These are phyloP conservation scores for Corydoras maculifer DNA, from an alignment of 2,113 vertebrate genomes.

Conservation along the genomic window DNA sequence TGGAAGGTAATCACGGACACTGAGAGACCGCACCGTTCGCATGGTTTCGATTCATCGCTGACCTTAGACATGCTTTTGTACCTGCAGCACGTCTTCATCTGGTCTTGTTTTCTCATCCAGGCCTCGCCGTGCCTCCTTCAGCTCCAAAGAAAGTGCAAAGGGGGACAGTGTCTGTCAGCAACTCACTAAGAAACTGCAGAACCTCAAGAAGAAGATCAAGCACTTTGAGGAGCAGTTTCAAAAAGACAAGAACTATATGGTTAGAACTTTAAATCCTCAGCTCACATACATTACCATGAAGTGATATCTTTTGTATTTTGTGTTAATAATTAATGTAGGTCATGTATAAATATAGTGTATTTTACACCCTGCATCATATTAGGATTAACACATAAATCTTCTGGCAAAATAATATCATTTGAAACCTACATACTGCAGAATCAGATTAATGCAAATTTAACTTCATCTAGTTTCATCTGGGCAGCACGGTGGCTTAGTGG, in stretches of 20 bases:
- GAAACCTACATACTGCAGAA: no score
- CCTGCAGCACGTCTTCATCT: neutral
- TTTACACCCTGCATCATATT: no score
- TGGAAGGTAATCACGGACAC: slow-evolving; percentile 67
- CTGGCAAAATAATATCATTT: no score
- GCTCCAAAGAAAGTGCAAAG: slow-evolving; percentile 86
- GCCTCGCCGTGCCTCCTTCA: slow-evolving; percentile 83
- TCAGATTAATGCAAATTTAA: no score
- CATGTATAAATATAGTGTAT: no score
- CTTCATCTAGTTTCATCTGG: no score
- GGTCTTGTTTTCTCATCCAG: slow-evolving; percentile 54
- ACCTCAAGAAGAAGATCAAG: slow-evolving; percentile 88
- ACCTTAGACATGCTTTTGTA: neutral
- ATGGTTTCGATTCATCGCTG: neutral
- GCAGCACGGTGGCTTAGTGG: no score
- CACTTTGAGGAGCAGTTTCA: slow-evolving; percentile 98
- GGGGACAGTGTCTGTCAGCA: slow-evolving; percentile 84
- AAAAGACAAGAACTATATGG: slow-evolving; percentile 90
- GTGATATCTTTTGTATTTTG: no score
- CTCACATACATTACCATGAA: neutral
- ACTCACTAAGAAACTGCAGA: slow-evolving; percentile 91
- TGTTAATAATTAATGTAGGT: no score
- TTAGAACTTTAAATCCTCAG: slow-evolving; percentile 37
- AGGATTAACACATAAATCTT: no score
- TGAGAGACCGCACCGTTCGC: neutral